Conservation (phyloP, 1,140 invertebrate species). For the Apis mellifera region Amel_HAv3.1 CM009944.2:5949501-5950000, state of each 20-base stretch:
- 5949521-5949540: background rate
- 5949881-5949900: background rate
- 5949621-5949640: background rate
- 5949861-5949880: constrained; percentile 15
- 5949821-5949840: constrained; percentile 46
- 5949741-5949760: constrained; percentile 52
- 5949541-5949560: background rate
- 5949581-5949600: background rate
- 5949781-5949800: constrained; percentile 48
- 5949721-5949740: constrained; percentile 26
- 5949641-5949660: background rate
- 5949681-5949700: background rate
- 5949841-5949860: constrained; percentile 23
- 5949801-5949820: constrained; percentile 51
- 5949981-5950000: background rate
- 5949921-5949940: background rate
- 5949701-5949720: constrained; percentile 18
- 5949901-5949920: background rate
- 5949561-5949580: background rate
- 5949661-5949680: background rate
- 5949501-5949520: background rate
- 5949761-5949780: constrained; percentile 53
- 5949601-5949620: background rate
- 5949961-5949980: constrained; percentile 7
- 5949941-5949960: background rate